These are phyloP conservation scores for Nomada fabriciana DNA, from an alignment of 2,888 invertebrate genomes.

Conservation along the genomic window DNA sequence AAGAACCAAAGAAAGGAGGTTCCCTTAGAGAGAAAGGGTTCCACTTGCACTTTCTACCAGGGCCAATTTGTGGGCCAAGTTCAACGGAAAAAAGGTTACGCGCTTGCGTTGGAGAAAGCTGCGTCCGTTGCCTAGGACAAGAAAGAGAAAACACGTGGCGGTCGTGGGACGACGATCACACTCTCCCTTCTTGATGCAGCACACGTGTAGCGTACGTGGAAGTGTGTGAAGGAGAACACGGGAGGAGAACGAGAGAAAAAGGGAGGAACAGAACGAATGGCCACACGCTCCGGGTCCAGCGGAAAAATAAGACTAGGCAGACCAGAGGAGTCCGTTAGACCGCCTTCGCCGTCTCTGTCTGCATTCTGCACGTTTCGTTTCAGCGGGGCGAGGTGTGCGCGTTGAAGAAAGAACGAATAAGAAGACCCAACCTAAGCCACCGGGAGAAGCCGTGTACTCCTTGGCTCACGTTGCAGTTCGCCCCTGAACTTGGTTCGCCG, in stretches of 20 bases:
- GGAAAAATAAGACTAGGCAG: conserved; percentile 76
- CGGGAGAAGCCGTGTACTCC: conserved; percentile 65
- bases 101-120: conserved; percentile 58
- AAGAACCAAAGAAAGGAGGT: conserved; percentile 27
- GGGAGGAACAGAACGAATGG: conserved; percentile 67
- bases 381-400: conserved; percentile 22
- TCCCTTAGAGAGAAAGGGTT: conserved; percentile 50
- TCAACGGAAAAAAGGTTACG: conserved; percentile 67
- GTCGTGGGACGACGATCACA: conserved; percentile 38
- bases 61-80: conserved; percentile 72
- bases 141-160: conserved; percentile 57
- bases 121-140: conserved; percentile 63
- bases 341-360: conserved; percentile 59
- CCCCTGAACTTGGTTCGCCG: conserved; percentile 83
- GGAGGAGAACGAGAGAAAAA: conserved; percentile 41
- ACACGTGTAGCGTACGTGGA: conserved; percentile 20
- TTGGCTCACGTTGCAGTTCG: conserved; percentile 74
- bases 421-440: conserved; percentile 74
- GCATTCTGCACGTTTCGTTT: conserved; percentile 25
- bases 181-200: conserved; percentile 37
- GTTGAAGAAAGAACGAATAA: conserved; percentile 55
- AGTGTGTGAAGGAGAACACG: conserved; percentile 61
- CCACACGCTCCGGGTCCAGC: conserved; percentile 60
- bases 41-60: conserved; percentile 75
- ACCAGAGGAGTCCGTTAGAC: conserved; percentile 75